Percentiles rank a stretch among this genome's conserved stretches.
phyloP scores from a whole-genome alignment of 2,888 invertebrate genomes.

The Glyphotaelius pellucidus region DNA sequence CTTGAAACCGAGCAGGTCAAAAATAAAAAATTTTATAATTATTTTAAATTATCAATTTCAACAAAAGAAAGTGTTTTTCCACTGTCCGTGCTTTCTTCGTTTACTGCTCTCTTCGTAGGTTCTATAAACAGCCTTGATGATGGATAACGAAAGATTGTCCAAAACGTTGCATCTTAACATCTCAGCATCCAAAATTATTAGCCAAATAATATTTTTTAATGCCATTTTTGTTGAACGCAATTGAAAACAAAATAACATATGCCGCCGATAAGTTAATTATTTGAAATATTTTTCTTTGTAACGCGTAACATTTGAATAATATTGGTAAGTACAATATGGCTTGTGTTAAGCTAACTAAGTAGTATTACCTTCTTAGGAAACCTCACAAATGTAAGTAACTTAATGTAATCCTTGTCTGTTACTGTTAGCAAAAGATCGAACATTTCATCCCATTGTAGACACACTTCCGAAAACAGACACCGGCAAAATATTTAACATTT shows the following conservation, averaged over 20 bases:
- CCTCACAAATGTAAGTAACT: not conserved
- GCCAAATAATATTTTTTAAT: not conserved
- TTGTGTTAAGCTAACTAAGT: slow-evolving; percentile 11
- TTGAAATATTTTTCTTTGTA: not conserved
- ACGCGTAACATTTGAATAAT: not conserved
- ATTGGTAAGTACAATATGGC: not conserved
- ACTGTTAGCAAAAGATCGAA: not conserved
- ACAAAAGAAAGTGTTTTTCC: too few species aligned
- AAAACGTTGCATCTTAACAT: not conserved
- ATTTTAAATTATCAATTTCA: too few species aligned
- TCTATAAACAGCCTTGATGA: not conserved
- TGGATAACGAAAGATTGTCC: not conserved
- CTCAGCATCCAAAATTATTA: not conserved
- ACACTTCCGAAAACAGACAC: too few species aligned
- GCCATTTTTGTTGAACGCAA: not conserved
- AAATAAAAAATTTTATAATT: too few species aligned
- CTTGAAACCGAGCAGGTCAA: too few species aligned
- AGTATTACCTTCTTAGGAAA: not conserved
- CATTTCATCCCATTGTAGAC: too few species aligned
- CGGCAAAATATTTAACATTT: not conserved
- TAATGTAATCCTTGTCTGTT: not conserved
- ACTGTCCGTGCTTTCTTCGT: too few species aligned
- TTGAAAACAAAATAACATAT: not conserved
- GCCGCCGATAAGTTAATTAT: not conserved
- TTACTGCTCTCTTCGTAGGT: too few species aligned